phyloP scores from a whole-genome alignment of 2,888 invertebrate genomes.

The Anoncus sp. region DNA sequence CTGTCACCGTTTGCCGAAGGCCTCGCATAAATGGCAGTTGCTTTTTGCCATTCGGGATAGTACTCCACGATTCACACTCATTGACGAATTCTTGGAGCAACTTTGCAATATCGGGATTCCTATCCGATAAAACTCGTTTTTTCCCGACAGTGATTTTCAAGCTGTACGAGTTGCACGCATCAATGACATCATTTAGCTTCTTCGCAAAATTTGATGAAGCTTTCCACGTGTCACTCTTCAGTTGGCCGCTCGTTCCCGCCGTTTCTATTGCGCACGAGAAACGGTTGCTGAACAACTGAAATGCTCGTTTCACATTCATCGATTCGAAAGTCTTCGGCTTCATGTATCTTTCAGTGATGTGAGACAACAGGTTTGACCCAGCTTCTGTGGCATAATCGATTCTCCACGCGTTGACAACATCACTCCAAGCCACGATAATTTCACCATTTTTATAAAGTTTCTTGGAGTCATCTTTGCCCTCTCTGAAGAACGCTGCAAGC shows the following conservation, averaged over 20 bases:
- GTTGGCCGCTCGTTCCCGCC: not conserved
- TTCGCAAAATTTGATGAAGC: constrained; percentile 10
- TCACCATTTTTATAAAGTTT: constrained; percentile 8
- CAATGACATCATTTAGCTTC: constrained; percentile 7
- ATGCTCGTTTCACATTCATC: constrained; percentile 44
- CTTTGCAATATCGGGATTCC: constrained; percentile 5
- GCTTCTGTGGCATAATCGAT: constrained; percentile 16
- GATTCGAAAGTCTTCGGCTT: constrained; percentile 40
- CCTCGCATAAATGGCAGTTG: constrained; percentile 22
- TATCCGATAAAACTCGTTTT: not conserved
- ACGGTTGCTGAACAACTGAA: constrained; percentile 35
- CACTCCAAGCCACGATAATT: constrained; percentile 34
- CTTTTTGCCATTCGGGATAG: constrained; percentile 12
- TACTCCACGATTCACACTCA: constrained; percentile 3
- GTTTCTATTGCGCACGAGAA: constrained; percentile 28
- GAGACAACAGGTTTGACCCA: constrained; percentile 24
- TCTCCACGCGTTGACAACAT: constrained; percentile 22
- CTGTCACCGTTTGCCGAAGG: constrained; percentile 22
- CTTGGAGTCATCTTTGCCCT: constrained; percentile 15
- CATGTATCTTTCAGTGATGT: constrained; percentile 28
- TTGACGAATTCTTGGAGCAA: constrained; percentile 15
- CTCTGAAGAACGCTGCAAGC: constrained; percentile 20
- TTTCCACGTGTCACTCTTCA: constrained; percentile 16
- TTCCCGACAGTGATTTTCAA: not conserved
- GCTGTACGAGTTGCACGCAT: constrained; percentile 1